phyloP scores from a whole-genome alignment of 2,888 invertebrate species.

The Zygothrica quintamaculata region DNA sequence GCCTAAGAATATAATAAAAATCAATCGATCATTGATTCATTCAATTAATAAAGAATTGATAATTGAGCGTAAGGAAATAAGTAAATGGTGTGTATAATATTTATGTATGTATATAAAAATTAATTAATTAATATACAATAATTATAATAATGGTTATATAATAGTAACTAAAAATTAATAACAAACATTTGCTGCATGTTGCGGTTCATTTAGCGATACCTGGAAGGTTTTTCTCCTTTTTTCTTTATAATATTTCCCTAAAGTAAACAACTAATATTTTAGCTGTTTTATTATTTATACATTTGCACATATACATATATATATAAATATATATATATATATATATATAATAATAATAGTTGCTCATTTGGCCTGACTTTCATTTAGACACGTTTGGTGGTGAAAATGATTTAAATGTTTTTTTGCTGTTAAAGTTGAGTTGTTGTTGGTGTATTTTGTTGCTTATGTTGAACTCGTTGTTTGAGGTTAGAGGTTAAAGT shows the following conservation, averaged over 20 bases:
- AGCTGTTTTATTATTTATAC: constrained; percentile 26
- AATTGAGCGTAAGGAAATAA: constrained; percentile 71
- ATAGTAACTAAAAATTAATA: constrained; percentile 49
- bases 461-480: constrained; percentile 26
- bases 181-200: constrained; percentile 45
- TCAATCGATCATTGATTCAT: no score
- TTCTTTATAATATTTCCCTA: constrained; percentile 15
- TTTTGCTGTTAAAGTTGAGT: constrained; percentile 38
- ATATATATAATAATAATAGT: constrained; percentile 58
- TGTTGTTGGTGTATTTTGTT: constrained; percentile 28
- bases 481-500: constrained; percentile 20
- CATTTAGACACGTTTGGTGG: constrained; percentile 79
- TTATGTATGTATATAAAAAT: constrained; percentile 16
- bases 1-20: constrained; percentile 30
- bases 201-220: constrained; percentile 14
- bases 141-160: constrained; percentile 21
- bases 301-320: constrained; percentile 6
- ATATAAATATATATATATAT: constrained; percentile 3
- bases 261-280: constrained; percentile 55
- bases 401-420: constrained; percentile 46
- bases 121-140: constrained; percentile 28
- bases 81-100: constrained; percentile 70
- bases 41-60: no score
- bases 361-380: constrained; percentile 80
- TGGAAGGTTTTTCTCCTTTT: constrained; percentile 56